Percentiles rank a stretch among this genome's conserved stretches.
phyloP scores from a whole-genome alignment of 2,113 vertebrate species.

The Micromys minutus region DNA sequence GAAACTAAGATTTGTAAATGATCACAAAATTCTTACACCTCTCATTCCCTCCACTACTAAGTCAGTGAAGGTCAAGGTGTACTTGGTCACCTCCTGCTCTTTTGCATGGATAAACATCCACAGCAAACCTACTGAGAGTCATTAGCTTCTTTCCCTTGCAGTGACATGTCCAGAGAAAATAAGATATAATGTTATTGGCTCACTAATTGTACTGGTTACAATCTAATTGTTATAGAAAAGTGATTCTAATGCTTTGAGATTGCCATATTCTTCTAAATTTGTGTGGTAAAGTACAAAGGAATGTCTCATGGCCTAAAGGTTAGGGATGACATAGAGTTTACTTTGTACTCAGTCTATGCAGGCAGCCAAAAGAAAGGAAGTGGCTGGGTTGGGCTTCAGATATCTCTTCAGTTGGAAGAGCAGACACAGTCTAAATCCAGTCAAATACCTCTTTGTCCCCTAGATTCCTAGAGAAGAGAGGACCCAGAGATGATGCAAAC shows the following conservation, averaged over 20 bases:
- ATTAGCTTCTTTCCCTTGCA: neutral
- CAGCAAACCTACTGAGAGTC: neutral
- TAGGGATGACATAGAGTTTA: neutral
- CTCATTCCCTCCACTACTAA: neutral
- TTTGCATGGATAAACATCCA: neutral
- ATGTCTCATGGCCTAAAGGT: neutral
- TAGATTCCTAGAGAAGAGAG: neutral
- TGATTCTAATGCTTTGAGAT: neutral
- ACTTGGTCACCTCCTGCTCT: neutral
- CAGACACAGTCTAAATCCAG: neutral
- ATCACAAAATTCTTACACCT: neutral
- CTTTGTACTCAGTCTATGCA: neutral
- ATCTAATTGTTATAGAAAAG: neutral
- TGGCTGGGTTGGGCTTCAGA: neutral
- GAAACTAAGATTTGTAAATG: constrained; percentile 17
- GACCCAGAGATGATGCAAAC: neutral
- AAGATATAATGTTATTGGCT: neutral
- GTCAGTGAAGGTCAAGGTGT: too few relatives aligned
- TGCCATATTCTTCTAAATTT: neutral
- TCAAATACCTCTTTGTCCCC: neutral
- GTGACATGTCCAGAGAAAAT: neutral
- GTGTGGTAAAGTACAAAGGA: neutral
- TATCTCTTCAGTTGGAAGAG: neutral
- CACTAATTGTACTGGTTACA: neutral
- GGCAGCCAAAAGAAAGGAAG: neutral